phyloP scores from a whole-genome alignment of 2,888 invertebrate species.

The Apodemia duryi region DNA sequence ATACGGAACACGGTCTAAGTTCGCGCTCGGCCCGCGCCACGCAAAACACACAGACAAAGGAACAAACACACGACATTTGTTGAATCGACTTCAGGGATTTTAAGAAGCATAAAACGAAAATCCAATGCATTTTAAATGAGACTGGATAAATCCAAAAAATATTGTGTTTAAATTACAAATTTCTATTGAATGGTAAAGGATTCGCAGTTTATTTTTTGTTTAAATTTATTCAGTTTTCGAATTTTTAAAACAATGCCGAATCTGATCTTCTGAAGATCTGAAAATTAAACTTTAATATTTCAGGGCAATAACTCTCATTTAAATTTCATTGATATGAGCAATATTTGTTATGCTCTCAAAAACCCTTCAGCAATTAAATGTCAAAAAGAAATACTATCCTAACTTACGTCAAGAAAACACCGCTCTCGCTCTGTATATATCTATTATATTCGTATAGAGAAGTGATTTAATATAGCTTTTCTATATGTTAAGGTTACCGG shows the following conservation, averaged over 20 bases:
- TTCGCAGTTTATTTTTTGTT: too few species aligned
- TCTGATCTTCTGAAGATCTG: neutral
- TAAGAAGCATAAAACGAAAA: neutral
- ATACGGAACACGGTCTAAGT: slow-evolving; percentile 41
- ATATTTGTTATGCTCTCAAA: neutral
- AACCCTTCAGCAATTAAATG: slow-evolving; percentile 1
- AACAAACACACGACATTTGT: slow-evolving; percentile 26
- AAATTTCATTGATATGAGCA: neutral
- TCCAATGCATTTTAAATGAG: neutral
- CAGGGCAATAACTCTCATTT: neutral
- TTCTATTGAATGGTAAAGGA: neutral
- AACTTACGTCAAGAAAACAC: slow-evolving; percentile 47
- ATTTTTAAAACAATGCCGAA: neutral
- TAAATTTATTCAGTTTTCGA: neutral
- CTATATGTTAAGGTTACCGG: slow-evolving; percentile 66
- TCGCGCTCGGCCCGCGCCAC: slow-evolving; percentile 32
- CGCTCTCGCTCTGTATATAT: slow-evolving; percentile 55
- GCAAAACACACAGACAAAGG: slow-evolving; percentile 23
- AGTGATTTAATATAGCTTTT: slow-evolving; percentile 55
- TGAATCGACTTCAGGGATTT: slow-evolving; percentile 18
- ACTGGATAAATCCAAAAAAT: neutral
- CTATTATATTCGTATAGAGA: slow-evolving; percentile 61
- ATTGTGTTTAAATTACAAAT: neutral
- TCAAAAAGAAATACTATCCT: slow-evolving; percentile 42
- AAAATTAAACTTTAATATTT: neutral